Evolutionary conservation across 2,888 invertebrate species (phyloP).

Genomic region (Brachylomia viminalis): DNA sequence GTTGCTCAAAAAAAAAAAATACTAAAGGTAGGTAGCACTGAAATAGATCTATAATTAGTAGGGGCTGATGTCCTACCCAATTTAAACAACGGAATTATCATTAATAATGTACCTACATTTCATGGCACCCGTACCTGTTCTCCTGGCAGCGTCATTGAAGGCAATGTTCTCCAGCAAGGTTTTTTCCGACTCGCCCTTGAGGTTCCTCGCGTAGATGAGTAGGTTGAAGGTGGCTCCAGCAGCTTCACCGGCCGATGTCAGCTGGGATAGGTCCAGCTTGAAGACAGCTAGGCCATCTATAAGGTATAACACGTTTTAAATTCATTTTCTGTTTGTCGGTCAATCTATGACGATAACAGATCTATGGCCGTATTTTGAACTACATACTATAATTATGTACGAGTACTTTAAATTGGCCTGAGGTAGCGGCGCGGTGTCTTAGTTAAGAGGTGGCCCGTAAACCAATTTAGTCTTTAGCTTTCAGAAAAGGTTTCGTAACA

Average conservation of each 20-base stretch:
- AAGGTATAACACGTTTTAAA: conserved; percentile 1
- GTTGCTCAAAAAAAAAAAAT: too few relatives aligned
- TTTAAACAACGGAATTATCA: too few relatives aligned
- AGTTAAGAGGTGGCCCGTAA: not conserved
- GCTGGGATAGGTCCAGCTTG: conserved; percentile 91
- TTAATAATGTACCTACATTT: too few relatives aligned
- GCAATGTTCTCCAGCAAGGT: conserved; percentile 96
- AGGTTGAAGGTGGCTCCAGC: conserved; percentile 92
- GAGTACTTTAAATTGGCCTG: not conserved
- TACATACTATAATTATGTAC: not conserved
- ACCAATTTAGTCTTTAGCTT: not conserved
- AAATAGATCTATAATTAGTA: too few relatives aligned
- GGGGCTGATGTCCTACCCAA: too few relatives aligned
- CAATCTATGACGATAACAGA: not conserved
- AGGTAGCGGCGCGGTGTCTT: not conserved
- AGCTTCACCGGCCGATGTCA: conserved; percentile 87
- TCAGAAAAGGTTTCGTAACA: not conserved
- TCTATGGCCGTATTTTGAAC: not conserved
- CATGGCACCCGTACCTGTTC: conserved; percentile 91
- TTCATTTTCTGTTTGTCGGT: not conserved
- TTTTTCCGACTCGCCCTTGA: conserved; percentile 96
- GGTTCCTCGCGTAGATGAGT: conserved; percentile 95
- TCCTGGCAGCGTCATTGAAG: conserved; percentile 96
- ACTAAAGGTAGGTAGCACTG: too few relatives aligned
- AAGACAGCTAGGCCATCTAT: conserved; percentile 86